These are phyloP conservation scores for Candidula unifasciata DNA, from an alignment of 2,888 invertebrate genomes.

Conservation along the genomic window DNA sequence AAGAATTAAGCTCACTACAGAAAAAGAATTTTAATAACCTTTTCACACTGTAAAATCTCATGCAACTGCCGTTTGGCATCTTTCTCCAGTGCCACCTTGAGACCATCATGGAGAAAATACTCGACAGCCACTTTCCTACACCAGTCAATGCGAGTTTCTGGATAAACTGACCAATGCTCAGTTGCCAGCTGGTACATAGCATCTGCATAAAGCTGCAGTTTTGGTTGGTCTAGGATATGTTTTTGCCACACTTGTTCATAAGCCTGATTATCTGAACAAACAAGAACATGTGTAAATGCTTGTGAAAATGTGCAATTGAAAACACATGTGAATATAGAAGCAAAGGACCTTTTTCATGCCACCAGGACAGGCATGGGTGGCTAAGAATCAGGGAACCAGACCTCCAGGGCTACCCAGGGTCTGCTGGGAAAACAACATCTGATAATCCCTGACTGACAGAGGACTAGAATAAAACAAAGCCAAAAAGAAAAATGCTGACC, in stretches of 20 bases:
- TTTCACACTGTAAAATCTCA: not conserved
- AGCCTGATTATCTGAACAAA: conserved; percentile 62
- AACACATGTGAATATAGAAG: no score
- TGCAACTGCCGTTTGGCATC: conserved; percentile 55
- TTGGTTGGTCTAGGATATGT: conserved; percentile 67
- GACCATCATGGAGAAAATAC: conserved; percentile 70
- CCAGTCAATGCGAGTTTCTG: conserved; percentile 74
- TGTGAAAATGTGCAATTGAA: not conserved
- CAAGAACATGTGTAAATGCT: conserved; percentile 15
- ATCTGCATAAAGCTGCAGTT: conserved; percentile 72
- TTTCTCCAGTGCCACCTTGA: conserved; percentile 69
- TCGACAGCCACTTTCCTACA: conserved; percentile 68
- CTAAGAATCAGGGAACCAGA: no score
- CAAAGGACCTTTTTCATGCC: no score
- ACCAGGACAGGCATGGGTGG: no score
- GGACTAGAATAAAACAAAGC: no score
- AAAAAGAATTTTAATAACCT: conserved; percentile 1
- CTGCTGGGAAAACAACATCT: no score
- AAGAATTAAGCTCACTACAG: not conserved
- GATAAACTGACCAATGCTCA: conserved; percentile 73
- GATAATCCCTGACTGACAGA: no score
- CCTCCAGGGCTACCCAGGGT: no score
- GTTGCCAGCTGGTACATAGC: conserved; percentile 76
- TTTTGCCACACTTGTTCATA: conserved; percentile 71
- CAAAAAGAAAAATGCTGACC: no score